phyloP scores from a whole-genome alignment of 2,113 vertebrate genomes.

The Chaenogobius annularis region DNA sequence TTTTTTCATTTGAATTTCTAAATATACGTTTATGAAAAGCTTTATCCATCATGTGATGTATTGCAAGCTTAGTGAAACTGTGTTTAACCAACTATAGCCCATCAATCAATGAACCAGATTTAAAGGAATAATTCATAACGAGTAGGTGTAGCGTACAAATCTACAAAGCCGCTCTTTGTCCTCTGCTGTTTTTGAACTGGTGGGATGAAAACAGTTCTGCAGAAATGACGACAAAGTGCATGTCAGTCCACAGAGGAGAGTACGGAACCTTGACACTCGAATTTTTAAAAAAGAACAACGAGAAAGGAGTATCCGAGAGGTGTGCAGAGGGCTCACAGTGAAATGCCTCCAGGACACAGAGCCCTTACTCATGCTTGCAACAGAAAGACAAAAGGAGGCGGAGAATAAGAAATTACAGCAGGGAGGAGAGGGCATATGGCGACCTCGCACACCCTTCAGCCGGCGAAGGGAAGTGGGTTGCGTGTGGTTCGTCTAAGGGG shows the following conservation, averaged over 20 bases:
- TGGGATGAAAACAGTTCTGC: constrained; percentile 61
- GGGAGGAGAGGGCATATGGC: constrained; percentile 51
- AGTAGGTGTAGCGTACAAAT: constrained; percentile 50
- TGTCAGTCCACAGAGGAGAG: constrained; percentile 50
- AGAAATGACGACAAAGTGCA: constrained; percentile 64
- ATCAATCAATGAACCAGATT: constrained; percentile 46
- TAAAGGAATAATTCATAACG: constrained; percentile 55
- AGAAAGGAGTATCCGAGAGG: constrained; percentile 36
- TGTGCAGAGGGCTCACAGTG: constrained; percentile 39
- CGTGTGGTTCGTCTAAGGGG: constrained; percentile 54
- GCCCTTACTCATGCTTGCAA: constrained; percentile 59
- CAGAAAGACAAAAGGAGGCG: constrained; percentile 43
- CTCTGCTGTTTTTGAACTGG: constrained; percentile 35
- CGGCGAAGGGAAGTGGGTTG: constrained; percentile 53
- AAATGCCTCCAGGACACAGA: constrained; percentile 67
- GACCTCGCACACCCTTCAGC: constrained; percentile 59
- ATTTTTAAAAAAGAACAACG: constrained; percentile 57
- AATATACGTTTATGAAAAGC: background rate
- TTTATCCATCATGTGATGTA: background rate
- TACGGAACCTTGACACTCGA: constrained; percentile 57
- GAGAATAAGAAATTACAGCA: constrained; percentile 20
- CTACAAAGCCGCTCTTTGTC: constrained; percentile 57
- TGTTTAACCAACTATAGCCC: constrained; percentile 11
- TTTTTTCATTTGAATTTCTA: background rate
- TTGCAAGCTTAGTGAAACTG: background rate